A percentile compares a stretch with the other conserved stretches of the same genome.
phyloP scores from a whole-genome alignment of 1,140 invertebrate species.

The Tenebrio molitor region DNA sequence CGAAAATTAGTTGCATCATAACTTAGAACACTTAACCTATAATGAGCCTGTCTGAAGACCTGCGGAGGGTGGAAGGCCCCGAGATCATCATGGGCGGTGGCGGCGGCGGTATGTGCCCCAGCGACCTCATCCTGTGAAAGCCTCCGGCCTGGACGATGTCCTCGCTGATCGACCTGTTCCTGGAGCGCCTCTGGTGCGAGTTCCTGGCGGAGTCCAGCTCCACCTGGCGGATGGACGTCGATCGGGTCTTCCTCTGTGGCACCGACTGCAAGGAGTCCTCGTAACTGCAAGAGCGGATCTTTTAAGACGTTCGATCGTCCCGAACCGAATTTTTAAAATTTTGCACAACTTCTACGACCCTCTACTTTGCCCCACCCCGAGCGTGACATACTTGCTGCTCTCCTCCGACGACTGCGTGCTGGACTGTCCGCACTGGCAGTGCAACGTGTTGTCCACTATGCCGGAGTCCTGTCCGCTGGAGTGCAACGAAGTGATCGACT shows the following conservation, averaged over 20 bases:
- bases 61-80: conserved; percentile 53
- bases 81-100: conserved; percentile 51
- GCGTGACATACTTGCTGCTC: conserved; percentile 82
- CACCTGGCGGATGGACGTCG: conserved; percentile 42
- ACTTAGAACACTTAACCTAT: conserved; percentile 1
- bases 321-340: background rate
- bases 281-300: conserved; percentile 49
- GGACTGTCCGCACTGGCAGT: conserved; percentile 78
- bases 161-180: conserved; percentile 58
- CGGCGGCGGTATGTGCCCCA: conserved; percentile 44
- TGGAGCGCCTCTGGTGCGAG: conserved; percentile 48
- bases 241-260: conserved; percentile 46
- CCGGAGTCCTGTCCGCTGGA: conserved; percentile 86
- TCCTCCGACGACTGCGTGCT: conserved; percentile 76
- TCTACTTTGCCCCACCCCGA: too few relatives aligned
- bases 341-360: too few relatives aligned
- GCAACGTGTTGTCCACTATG: conserved; percentile 71
- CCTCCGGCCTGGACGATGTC: conserved; percentile 52
- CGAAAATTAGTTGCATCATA: background rate
- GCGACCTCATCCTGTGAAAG: conserved; percentile 50
- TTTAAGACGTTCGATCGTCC: background rate
- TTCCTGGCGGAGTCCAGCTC: conserved; percentile 1
- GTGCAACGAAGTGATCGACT: conserved; percentile 81
- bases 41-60: conserved; percentile 54
- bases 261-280: conserved; percentile 58